These are phyloP conservation scores for Colius striatus DNA, from an alignment of 2,113 vertebrate genomes.

Conservation along the genomic window DNA sequence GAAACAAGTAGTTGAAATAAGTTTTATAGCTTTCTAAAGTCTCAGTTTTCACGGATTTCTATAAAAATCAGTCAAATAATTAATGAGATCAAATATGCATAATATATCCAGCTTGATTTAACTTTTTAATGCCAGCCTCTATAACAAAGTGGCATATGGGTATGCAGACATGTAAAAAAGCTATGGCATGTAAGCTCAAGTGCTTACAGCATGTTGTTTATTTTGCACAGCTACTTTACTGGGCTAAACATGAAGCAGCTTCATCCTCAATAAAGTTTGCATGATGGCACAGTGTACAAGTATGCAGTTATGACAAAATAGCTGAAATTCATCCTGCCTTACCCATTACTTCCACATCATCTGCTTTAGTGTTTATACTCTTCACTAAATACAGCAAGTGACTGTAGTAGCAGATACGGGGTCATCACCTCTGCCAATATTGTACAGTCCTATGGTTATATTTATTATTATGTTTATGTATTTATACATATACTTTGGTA, in stretches of 20 bases:
- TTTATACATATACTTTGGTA: background rate
- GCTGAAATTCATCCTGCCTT: background rate
- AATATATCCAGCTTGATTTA: background rate
- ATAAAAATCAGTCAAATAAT: background rate
- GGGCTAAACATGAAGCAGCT: background rate
- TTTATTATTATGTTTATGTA: background rate
- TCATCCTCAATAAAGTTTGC: background rate
- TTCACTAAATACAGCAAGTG: background rate
- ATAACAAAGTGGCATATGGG: background rate
- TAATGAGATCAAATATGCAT: background rate
- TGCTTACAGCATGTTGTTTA: background rate
- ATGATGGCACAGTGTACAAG: background rate
- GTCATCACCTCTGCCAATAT: background rate
- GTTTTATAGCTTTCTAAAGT: background rate
- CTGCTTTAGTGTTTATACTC: background rate
- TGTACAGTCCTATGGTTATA: background rate
- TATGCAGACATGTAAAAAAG: background rate
- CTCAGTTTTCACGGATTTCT: background rate
- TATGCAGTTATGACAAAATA: background rate
- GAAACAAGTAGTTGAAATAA: background rate
- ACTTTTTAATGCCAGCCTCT: background rate
- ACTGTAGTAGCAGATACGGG: background rate
- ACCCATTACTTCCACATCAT: background rate
- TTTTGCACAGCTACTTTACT: background rate
- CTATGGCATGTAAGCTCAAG: background rate